Percentiles rank a stretch among this genome's conserved stretches.
phyloP scores from a whole-genome alignment of 2,113 vertebrate genomes.

The Tyto alba region DNA sequence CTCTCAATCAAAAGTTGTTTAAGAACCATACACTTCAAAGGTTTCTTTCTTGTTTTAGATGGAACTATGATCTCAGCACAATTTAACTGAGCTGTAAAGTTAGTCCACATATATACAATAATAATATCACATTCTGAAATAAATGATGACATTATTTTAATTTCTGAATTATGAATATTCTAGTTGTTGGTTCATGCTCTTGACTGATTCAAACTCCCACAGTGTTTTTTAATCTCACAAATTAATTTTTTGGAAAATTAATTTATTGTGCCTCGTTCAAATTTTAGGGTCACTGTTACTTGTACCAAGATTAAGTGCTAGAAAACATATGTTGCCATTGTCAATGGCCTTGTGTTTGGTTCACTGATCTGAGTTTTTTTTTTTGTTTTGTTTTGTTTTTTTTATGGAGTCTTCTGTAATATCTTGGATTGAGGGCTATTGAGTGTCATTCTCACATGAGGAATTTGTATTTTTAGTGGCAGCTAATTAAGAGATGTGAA shows the following conservation, averaged over 20 bases:
- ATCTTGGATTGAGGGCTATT: neutral
- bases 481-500: constrained; percentile 2
- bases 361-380: neutral
- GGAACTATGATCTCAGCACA: neutral
- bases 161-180: neutral
- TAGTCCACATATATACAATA: neutral
- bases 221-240: neutral
- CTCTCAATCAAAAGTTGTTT: neutral
- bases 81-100: neutral
- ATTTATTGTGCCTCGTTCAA: neutral
- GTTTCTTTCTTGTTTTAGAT: neutral
- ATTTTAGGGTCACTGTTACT: neutral
- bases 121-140: neutral
- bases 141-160: neutral
- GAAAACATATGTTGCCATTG: neutral
- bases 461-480: neutral
- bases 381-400: neutral
- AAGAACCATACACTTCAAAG: neutral
- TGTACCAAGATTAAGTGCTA: neutral
- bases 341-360: neutral
- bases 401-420: neutral
- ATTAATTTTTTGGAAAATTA: neutral
- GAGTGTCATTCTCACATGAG: neutral
- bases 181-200: neutral
- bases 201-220: neutral